Evolutionary conservation across 2,888 invertebrate genomes (phyloP).

Genomic region (Lasioglossum leucozonium): DNA sequence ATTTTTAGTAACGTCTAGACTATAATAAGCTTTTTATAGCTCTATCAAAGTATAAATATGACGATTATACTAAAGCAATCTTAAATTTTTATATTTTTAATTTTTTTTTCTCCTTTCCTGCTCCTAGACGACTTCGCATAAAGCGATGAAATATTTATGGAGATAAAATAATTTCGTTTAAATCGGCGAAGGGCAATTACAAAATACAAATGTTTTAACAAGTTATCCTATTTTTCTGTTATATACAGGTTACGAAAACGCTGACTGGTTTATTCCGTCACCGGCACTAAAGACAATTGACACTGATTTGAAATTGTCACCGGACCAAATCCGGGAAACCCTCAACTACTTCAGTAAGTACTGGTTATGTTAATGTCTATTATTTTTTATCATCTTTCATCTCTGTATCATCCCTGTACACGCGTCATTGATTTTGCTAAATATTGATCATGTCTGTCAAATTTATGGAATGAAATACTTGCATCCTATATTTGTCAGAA

Average conservation of each 20-base stretch:
- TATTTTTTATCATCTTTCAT: conserved; percentile 24
- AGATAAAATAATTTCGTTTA: background rate
- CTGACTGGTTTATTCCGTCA: conserved; percentile 96
- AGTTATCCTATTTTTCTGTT: conserved; percentile 20
- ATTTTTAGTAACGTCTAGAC: background rate
- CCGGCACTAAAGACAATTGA: conserved; percentile 91
- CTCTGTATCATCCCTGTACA: background rate
- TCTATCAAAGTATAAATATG: background rate
- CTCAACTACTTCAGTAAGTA: conserved; percentile 99
- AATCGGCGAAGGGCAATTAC: background rate
- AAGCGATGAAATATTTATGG: background rate
- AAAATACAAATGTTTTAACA: background rate
- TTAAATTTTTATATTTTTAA: background rate
- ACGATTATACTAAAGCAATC: background rate
- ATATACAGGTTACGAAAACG: conserved; percentile 92
- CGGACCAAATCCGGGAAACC: conserved; percentile 97
- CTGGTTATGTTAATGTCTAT: conserved; percentile 35
- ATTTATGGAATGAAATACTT: background rate
- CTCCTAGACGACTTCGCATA: background rate
- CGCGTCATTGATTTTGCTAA: background rate
- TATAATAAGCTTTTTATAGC: background rate
- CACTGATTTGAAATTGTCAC: conserved; percentile 92
- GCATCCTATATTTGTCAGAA: background rate
- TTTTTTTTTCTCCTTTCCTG: background rate
- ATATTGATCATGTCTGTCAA: background rate